A percentile compares a stretch with the other conserved stretches of the same genome.
These are phyloP conservation scores for Mus spretus DNA, from an alignment of 2,797 vertebrate species.

Conservation along the genomic window DNA sequence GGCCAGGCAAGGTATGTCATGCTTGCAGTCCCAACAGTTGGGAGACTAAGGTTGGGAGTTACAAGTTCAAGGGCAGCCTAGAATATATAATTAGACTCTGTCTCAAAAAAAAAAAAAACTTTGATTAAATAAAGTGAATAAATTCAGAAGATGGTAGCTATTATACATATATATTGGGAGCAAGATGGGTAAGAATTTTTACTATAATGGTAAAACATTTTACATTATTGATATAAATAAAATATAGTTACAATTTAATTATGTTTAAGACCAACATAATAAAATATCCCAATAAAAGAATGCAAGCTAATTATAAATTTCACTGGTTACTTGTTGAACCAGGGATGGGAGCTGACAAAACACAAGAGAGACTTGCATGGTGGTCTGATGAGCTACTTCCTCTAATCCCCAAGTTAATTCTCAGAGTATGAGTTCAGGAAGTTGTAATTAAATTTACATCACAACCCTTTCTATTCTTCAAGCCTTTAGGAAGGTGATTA, in stretches of 20 bases:
- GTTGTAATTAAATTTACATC: slow-evolving; percentile 68
- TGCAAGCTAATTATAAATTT: slow-evolving; percentile 65
- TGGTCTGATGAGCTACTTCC: slow-evolving; percentile 57
- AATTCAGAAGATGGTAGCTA: slow-evolving; percentile 21
- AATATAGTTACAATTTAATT: slow-evolving; percentile 31
- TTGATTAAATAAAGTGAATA: slow-evolving; percentile 10
- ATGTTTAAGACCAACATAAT: slow-evolving; percentile 24
- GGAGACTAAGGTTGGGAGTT: neutral
- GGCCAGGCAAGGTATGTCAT: neutral
- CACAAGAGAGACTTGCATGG: slow-evolving; percentile 18
- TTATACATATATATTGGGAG: neutral
- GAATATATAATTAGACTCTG: neutral
- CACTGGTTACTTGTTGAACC: slow-evolving; percentile 54
- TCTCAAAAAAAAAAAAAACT: slow-evolving; percentile 2
- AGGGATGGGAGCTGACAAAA: slow-evolving; percentile 10
- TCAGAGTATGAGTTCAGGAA: slow-evolving; percentile 65
- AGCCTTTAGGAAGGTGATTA: slow-evolving; percentile 45
- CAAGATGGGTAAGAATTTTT: neutral
- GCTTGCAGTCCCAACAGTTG: neutral
- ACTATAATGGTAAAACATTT: neutral
- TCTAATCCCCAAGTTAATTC: slow-evolving; percentile 57
- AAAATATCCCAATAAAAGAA: slow-evolving; percentile 42
- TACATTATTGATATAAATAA: neutral
- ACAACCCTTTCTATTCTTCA: slow-evolving; percentile 29
- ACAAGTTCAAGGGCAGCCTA: neutral